Base-by-base conservation (phyloP, 2,797 vertebrate species). In the Xenentodon cancila region DNA sequence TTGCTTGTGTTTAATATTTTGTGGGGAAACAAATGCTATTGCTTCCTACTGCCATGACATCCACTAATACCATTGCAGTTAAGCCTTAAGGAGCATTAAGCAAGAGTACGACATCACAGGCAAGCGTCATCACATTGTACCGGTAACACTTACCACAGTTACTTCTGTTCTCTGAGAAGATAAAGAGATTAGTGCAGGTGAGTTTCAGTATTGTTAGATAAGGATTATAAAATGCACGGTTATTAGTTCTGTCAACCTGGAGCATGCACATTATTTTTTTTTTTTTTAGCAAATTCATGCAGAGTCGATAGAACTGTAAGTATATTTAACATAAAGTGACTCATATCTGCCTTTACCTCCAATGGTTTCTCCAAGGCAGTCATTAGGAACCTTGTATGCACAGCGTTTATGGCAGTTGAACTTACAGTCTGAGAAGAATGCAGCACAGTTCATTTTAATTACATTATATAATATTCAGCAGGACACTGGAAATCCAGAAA, bases 341-440 rank as follows among this genome's bases (percentile, higher is more conserved):
- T 37, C 8, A 12, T 20, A 19, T 51, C 16, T 59, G 20, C 19
- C 9, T 89, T 92, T 84, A 96, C 95, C 95, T 89, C 93, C 94
- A 11, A 94, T 91, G 0, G 93, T 93, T 55, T 97, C 96, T 1
- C 96, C 96, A 0, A 97, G 90, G 50, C 96, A 97, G 85, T 97
- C 95, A 3, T 97, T 96, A 27, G 96, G 96, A 65, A 97, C 93
- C 1, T 96, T 96, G 65, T 94, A 94, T 0, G 92, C 94, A 1
- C 96, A 97, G 42, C 96, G 94, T 69, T 96, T 96, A 84, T 97
- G 96, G 80, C 96, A 97, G 88, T 97, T 97, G 80, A 97, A 97
- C 81, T 96, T 96, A 89, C 96, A 97, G 70, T 97, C 96, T 97
- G 78, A 53, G 17, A 60, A 22, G 8, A 70, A 74, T 4, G 15